A percentile compares a stretch with the other conserved stretches of the same genome.
Conservation (phyloP, 2,113 vertebrate species). For the Ageneiosus marmoratus region DNA sequence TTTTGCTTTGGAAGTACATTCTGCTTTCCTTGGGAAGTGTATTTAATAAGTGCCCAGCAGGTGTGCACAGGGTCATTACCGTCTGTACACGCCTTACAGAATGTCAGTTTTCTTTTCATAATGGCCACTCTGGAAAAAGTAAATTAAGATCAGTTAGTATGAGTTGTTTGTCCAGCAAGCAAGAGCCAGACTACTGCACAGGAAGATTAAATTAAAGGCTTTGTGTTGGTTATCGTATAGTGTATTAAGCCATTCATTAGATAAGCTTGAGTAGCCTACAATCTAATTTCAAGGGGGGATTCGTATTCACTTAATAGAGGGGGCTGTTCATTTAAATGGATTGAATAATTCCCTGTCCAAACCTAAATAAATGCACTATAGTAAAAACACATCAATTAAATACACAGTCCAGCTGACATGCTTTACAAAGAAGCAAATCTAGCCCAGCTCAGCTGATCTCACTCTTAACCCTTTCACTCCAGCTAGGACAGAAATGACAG, state of each 20-base stretch:
- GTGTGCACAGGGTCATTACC: background rate
- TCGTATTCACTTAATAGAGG: conserved; percentile 51
- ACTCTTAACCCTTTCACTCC: background rate
- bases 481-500: background rate
- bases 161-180: conserved; percentile 17
- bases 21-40: no score
- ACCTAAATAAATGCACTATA: conserved; percentile 29
- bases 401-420: conserved; percentile 5
- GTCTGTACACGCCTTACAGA: background rate
- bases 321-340: conserved; percentile 56
- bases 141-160: conserved; percentile 25
- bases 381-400: conserved; percentile 44
- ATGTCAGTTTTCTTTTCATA: background rate
- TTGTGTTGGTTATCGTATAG: conserved; percentile 67
- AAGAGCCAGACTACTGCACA: conserved; percentile 38
- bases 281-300: conserved; percentile 67
- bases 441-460: background rate
- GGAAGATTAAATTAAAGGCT: conserved; percentile 66
- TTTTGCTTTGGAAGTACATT: background rate
- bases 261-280: conserved; percentile 64
- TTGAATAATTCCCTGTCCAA: conserved; percentile 40
- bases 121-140: conserved; percentile 3
- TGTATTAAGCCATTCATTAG: conserved; percentile 68
- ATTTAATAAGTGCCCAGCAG: background rate
- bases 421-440: background rate